Base-by-base conservation (phyloP, 2,888 invertebrate species). In the Chironomus riparius region DNA sequence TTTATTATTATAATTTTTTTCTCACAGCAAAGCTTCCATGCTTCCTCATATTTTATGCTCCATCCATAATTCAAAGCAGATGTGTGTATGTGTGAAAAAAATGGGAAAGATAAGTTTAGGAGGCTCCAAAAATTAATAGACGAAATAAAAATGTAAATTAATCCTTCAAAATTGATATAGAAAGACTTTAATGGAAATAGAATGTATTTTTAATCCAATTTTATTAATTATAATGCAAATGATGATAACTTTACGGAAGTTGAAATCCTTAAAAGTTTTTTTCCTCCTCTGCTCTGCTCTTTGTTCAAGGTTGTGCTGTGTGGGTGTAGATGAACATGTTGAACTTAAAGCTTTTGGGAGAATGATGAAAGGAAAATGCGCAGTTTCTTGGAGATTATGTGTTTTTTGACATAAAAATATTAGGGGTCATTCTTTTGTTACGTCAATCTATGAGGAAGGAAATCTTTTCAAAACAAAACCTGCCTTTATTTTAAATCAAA, bases 181-280 rank as follows among this genome's bases (percentile, higher is more conserved):
- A 65, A 24, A 24, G 21, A 65, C 65, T 22, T 21, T 12, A 65
- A 65, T 65, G 65, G 22, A 21, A 24, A 24, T 65, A 24, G 21
- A 65, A 13, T 65, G 65, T 65, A 24, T 21, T 24, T 65, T 65
- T 65, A 65, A 65, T 65, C 65, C 65, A 65, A 65, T 65, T 65
- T 65, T 10, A 65, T 65, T 65, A 65, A 24, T 65, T 65, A 65
- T 65, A 10, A 65, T 65, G 65, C 65, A 65, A 24, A 65, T 24
- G 65, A 24, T 65, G 65, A 24, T 18, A 56, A 56, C 56, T 56
- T 65, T 65, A 56, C 56, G 38, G 38, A 38, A 38, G 38, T 38
- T 38, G 38, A 38, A 38, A 38, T 10, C 2, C 38, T 5, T 2
- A 38, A 38, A 38, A 10, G 7, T 38, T 38, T 38, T 10, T 38